phyloP scores from a whole-genome alignment of 2,113 vertebrate species.

The Anseranas semipalmata region DNA sequence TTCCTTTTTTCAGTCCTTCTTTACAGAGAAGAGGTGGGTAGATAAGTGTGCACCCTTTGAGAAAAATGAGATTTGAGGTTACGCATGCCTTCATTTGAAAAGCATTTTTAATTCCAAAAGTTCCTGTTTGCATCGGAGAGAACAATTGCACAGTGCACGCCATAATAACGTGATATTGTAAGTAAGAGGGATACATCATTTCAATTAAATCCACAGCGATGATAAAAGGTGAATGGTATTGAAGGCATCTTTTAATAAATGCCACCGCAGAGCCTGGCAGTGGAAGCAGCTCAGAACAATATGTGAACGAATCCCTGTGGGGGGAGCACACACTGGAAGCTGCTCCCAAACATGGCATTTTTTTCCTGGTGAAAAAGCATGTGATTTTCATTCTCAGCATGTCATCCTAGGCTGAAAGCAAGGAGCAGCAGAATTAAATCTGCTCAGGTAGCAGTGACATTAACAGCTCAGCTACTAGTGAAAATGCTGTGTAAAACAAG shows the following conservation, averaged over 20 bases:
- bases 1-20: background rate
- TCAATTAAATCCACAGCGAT: background rate
- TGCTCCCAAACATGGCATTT: background rate
- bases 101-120: background rate
- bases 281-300: slow-evolving; percentile 1
- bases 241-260: slow-evolving; percentile 35
- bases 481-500: slow-evolving; percentile 50
- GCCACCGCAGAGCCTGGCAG: slow-evolving; percentile 25
- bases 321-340: background rate
- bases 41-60: background rate
- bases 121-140: background rate
- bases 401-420: background rate
- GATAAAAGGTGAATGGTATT: background rate
- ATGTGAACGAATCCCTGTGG: background rate
- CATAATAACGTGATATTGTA: background rate
- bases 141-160: background rate
- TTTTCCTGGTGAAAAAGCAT: background rate
- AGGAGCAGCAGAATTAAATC: slow-evolving; percentile 43
- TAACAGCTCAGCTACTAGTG: slow-evolving; percentile 49
- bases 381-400: slow-evolving; percentile 37
- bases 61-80: background rate
- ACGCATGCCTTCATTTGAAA: background rate
- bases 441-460: slow-evolving; percentile 55
- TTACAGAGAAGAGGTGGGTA: background rate
- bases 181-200: background rate